Evolutionary conservation across 2,888 invertebrate species (phyloP), one percentile per base, ranked within the genome.

Genomic region (Spilosoma lubricipeda): DNA sequence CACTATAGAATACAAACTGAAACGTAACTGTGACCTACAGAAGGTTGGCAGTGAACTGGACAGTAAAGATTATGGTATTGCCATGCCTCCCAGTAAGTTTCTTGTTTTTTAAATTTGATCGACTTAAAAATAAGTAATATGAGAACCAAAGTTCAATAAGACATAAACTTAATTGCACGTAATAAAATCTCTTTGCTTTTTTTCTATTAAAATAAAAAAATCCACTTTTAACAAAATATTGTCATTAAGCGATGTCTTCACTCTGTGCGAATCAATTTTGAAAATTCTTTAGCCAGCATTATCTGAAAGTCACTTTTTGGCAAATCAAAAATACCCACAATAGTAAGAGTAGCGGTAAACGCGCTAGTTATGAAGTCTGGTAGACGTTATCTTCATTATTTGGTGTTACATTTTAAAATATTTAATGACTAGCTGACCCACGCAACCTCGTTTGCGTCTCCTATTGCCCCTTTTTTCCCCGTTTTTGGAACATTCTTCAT

Each of bases 1-100:
- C 11, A 97, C 98, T 30, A 97, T 99, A 85, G 99, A 99, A 90
- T 99, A 99, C 92, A 97, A 97, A 86, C 97, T 98, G 81, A 98
- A 98, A 91, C 95, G 98, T 77, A 96, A 98, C 83, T 99, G 99
- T 91, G 97, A 97, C 45, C 96, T 99, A 69, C 97, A 96, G 66
- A 97, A 98, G 95, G 97, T 98, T 65, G 98, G 99, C 2, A 97
- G 97, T 15, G 96, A 97, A 88, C 95, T 99, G 81, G 99, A 99
- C 88, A 98, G 98, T 69, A 99, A 95, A 71, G 94, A 95, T 97
- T 98, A 98, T 86, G 98, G 98, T 27, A 98, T 98, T 73, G 98
- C 98, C 0, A 97, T 98, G 96, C 98, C 98, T 67, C 97, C 97
- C 82, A 97, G 98, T 98, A 93, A 96, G 97, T 96, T 67, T 48